Conservation (phyloP, 2,888 invertebrate species). For the Drosophila testacea region DNA sequence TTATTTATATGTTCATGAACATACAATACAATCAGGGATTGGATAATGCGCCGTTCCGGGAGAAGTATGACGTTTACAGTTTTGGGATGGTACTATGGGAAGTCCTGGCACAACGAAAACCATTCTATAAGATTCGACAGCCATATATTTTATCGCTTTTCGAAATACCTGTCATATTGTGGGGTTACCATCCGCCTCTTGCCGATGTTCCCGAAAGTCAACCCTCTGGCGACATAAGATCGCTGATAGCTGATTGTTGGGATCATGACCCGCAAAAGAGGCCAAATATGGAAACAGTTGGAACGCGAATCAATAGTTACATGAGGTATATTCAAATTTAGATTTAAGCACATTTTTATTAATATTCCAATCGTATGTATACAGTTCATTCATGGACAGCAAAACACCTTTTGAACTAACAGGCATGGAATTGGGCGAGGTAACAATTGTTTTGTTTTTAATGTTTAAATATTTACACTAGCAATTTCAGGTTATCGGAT, state of each 20-base stretch:
- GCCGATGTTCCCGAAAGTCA: too few relatives aligned
- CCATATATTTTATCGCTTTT: not conserved
- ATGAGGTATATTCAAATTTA: not conserved
- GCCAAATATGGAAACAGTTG: conserved; percentile 4
- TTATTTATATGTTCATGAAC: not conserved
- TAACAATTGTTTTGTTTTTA: not conserved
- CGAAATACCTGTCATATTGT: too few relatives aligned
- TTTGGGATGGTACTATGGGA: conserved; percentile 26
- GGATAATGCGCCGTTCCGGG: not conserved
- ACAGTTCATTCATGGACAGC: too few relatives aligned
- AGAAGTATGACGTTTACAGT: conserved; percentile 22
- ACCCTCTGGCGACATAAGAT: not conserved
- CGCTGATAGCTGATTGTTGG: conserved; percentile 8
- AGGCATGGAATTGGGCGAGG: not conserved
- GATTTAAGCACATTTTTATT: too few relatives aligned
- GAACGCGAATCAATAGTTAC: not conserved
- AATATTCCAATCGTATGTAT: too few relatives aligned
- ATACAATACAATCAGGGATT: not conserved
- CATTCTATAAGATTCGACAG: not conserved
- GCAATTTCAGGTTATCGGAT: not conserved
- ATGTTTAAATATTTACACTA: not conserved
- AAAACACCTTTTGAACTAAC: too few relatives aligned
- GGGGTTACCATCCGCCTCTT: too few relatives aligned
- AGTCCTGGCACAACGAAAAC: not conserved
- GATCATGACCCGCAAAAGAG: not conserved